Conservation (phyloP, 2,888 invertebrate genomes). For the Mythimna vitellina region DNA sequence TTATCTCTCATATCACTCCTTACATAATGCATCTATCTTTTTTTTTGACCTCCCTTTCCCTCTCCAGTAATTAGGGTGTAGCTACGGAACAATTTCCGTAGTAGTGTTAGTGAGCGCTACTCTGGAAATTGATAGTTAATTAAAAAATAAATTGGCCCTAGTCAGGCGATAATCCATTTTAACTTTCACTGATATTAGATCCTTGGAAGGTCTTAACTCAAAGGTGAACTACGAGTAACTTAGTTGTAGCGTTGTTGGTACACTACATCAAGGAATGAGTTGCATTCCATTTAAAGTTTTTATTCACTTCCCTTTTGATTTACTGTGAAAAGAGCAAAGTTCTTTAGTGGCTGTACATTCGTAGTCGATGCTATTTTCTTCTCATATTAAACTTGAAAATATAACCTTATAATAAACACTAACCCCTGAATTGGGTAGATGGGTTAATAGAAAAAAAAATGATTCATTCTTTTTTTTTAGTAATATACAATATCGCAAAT, state of each 20-base stretch:
- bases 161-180: conserved; percentile 13
- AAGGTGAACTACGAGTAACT: conserved; percentile 13
- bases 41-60: no score
- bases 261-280: conserved; percentile 11
- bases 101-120: neutral
- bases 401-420: neutral
- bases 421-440: neutral
- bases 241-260: conserved; percentile 8
- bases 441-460: no score
- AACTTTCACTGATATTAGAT: conserved; percentile 20
- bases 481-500: no score
- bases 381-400: neutral
- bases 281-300: conserved; percentile 8
- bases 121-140: conserved; percentile 29
- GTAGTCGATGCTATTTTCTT: neutral
- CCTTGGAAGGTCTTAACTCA: conserved; percentile 16
- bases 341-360: neutral
- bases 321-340: conserved; percentile 5
- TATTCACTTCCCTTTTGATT: conserved; percentile 13
- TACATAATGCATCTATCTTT: no score
- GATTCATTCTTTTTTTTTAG: no score
- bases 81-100: neutral
- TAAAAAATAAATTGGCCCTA: conserved; percentile 19
- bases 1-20: no score
- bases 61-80: neutral